These are phyloP conservation scores for Serranus cabrilla DNA, from an alignment of 2,797 vertebrate genomes.

Conservation along the genomic window DNA sequence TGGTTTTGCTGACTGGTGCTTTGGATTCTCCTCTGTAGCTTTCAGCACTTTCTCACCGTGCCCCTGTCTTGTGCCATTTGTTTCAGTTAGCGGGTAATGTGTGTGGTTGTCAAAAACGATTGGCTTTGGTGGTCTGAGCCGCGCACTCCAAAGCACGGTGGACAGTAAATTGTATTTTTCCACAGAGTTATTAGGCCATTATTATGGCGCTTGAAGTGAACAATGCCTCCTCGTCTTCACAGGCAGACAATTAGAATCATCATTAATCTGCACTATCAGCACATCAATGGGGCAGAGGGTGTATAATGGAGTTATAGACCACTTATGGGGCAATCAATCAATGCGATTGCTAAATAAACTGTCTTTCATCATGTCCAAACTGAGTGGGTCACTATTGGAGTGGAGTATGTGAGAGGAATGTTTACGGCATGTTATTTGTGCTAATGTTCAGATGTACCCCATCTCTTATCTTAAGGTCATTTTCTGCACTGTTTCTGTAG, in stretches of 20 bases:
- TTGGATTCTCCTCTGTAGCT: conserved; percentile 54
- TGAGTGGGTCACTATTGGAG: conserved; percentile 42
- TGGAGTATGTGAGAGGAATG: conserved; percentile 48
- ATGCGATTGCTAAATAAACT: conserved; percentile 63
- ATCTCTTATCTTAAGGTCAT: conserved; percentile 34
- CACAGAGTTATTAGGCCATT: conserved; percentile 76
- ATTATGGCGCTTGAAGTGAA: conserved; percentile 73
- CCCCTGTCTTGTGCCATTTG: conserved; percentile 74
- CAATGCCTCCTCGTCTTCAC: conserved; percentile 68
- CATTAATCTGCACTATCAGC: conserved; percentile 78
- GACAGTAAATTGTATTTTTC: conserved; percentile 77
- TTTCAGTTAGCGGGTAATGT: conserved; percentile 76
- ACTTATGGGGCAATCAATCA: conserved; percentile 76
- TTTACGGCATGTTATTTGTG: conserved; percentile 54
- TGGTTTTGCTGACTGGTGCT: conserved; percentile 54
- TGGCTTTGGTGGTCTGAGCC: conserved; percentile 57
- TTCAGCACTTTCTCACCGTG: conserved; percentile 40
- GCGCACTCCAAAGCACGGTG: conserved; percentile 37
- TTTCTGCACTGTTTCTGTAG: conserved; percentile 6
- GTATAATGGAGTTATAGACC: conserved; percentile 72
- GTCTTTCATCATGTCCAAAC: conserved; percentile 48
- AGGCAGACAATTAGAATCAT: conserved; percentile 79
- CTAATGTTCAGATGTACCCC: conserved; percentile 33
- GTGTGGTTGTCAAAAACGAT: conserved; percentile 74
- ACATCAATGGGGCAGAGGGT: conserved; percentile 65